Percentiles rank a stretch among this genome's conserved stretches.
Conservation (phyloP, 2,888 invertebrate genomes). For the Prostheceraeus crozeri region DNA sequence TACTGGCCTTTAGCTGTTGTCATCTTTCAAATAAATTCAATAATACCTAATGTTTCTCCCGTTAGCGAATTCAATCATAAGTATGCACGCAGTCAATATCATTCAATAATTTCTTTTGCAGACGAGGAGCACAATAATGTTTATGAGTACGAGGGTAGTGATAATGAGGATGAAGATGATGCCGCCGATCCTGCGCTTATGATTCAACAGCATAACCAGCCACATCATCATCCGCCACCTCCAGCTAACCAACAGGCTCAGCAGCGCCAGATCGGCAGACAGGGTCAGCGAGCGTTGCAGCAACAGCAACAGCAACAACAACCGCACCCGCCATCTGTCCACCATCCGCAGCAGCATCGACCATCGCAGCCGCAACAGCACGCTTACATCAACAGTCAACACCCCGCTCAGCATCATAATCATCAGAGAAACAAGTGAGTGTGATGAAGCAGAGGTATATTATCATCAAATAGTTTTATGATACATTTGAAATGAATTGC, state of each 20-base stretch:
- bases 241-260: conserved; percentile 24
- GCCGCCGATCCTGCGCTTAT: conserved; percentile 34
- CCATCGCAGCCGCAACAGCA: conserved; percentile 26
- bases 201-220: conserved; percentile 65
- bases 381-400: too few relatives aligned
- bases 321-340: background rate
- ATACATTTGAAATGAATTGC: too few relatives aligned
- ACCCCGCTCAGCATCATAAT: too few relatives aligned
- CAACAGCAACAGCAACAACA: conserved; percentile 28
- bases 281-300: conserved; percentile 64
- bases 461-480: too few relatives aligned
- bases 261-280: conserved; percentile 41
- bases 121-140: conserved; percentile 37
- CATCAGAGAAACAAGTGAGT: too few relatives aligned
- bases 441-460: too few relatives aligned
- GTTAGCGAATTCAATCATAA: too few relatives aligned
- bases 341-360: conserved; percentile 15
- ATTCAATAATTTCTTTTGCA: background rate
- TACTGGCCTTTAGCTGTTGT: too few relatives aligned
- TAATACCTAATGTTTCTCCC: too few relatives aligned
- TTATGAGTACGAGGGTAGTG: conserved; percentile 76
- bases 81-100: too few relatives aligned
- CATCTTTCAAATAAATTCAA: too few relatives aligned
- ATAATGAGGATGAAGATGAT: conserved; percentile 77
- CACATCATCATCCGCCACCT: conserved; percentile 41